Conservation (phyloP, 37 sponge, comb jelly and placozoan species). For the Dysidea cf. avara region DNA sequence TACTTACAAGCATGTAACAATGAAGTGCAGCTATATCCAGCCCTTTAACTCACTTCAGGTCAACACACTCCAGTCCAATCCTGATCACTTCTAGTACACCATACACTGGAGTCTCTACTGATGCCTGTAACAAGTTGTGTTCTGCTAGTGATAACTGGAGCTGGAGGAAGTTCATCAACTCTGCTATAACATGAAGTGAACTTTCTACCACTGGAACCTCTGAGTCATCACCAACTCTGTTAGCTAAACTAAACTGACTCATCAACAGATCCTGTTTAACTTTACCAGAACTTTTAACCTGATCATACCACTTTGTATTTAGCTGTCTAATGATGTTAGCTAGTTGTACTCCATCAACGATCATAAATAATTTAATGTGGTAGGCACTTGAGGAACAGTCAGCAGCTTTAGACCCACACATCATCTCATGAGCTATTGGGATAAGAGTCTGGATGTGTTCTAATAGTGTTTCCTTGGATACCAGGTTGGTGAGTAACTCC, state of each 20-base stretch:
- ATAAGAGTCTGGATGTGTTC: background rate
- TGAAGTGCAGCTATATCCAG: background rate
- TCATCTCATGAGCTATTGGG: constrained; percentile 10
- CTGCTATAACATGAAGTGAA: background rate
- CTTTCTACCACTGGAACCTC: background rate
- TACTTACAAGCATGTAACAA: background rate
- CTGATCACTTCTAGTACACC: constrained; percentile 62
- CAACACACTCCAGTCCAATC: constrained; percentile 8
- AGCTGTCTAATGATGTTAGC: too few species aligned
- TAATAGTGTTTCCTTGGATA: background rate
- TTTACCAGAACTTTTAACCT: background rate
- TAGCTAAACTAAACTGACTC: background rate
- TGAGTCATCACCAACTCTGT: background rate
- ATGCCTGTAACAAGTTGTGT: constrained; percentile 33
- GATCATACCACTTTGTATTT: background rate
- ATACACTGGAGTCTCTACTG: constrained; percentile 67
- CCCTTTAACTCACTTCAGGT: background rate
- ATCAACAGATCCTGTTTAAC: background rate
- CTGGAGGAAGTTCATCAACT: constrained; percentile 16
- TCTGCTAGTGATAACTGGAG: constrained; percentile 29
- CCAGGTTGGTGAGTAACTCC: constrained; percentile 26
- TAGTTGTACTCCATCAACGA: too few species aligned
- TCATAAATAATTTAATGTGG: constrained; percentile 23
- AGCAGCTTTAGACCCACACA: constrained; percentile 49
- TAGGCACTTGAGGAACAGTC: constrained; percentile 47